Evolutionary conservation across 2,113 vertebrate species (phyloP).

Genomic region (Daubentonia madagascariensis): DNA sequence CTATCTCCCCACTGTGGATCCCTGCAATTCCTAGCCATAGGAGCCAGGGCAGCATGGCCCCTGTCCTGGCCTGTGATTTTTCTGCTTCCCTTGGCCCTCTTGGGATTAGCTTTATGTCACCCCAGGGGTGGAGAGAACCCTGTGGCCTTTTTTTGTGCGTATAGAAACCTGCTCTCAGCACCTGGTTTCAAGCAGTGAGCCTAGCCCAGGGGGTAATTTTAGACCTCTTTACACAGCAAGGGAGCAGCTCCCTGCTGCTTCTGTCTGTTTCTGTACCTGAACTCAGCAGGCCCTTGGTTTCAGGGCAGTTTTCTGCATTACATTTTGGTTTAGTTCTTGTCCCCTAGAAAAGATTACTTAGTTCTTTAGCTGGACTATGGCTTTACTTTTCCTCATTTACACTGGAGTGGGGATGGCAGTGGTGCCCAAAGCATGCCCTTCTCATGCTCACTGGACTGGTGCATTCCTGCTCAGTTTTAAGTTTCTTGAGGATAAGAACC

Average conservation of each 20-base stretch:
- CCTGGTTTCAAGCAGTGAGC: neutral
- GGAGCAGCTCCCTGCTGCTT: neutral
- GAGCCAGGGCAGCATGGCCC: neutral
- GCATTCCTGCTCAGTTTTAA: neutral
- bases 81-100: neutral
- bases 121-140: no score
- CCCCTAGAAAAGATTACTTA: neutral
- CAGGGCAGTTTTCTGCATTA: neutral
- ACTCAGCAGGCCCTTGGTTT: neutral
- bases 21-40: neutral
- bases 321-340: neutral
- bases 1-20: neutral
- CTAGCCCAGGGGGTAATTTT: neutral
- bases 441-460: neutral
- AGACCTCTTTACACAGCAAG: neutral
- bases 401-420: rapidly evolving
- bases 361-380: neutral
- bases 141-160: neutral
- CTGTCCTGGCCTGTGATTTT: rapidly evolving
- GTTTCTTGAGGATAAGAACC: neutral
- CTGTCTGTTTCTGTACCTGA: neutral
- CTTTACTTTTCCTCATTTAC: neutral
- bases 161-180: neutral
- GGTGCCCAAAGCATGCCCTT: neutral
- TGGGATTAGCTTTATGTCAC: neutral